These are phyloP conservation scores for Cotesia chilonis DNA, from an alignment of 1,140 invertebrate genomes.

Conservation along the genomic window DNA sequence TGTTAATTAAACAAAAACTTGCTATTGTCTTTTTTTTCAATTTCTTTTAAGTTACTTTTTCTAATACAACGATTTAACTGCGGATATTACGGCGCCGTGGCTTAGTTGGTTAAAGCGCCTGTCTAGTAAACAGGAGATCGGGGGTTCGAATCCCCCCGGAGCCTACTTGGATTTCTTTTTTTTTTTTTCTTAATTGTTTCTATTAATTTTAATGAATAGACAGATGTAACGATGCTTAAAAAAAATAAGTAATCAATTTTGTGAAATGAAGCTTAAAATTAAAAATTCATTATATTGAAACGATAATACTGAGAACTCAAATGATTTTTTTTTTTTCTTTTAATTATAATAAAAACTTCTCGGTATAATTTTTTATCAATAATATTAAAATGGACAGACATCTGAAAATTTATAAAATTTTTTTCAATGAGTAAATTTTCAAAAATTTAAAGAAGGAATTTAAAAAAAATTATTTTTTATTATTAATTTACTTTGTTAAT, in stretches of 20 bases:
- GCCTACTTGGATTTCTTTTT: conserved; percentile 45
- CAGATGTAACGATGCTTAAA: background rate
- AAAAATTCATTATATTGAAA: too few species aligned
- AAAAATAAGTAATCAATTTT: background rate
- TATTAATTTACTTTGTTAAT: too few species aligned
- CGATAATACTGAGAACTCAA: too few species aligned
- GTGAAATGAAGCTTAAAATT: too few species aligned
- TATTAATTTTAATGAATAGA: background rate
- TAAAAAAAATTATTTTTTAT: too few species aligned
- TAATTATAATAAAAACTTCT: too few species aligned
- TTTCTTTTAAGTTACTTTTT: background rate
- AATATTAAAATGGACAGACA: too few species aligned
- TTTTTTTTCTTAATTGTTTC: background rate
- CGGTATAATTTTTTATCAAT: too few species aligned
- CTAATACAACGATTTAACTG: background rate
- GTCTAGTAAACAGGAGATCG: conserved; percentile 75
- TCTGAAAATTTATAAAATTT: too few species aligned
- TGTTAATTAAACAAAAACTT: background rate
- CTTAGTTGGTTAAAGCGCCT: conserved; percentile 76
- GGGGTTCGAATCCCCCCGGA: conserved; percentile 72
- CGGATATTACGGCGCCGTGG: conserved; percentile 66
- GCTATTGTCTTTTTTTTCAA: background rate
- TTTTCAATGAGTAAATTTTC: too few species aligned
- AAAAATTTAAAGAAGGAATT: too few species aligned
- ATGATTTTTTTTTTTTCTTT: too few species aligned